Evolutionary conservation across 2,113 vertebrate genomes (phyloP).

Genomic region (Psittacus erithacus): DNA sequence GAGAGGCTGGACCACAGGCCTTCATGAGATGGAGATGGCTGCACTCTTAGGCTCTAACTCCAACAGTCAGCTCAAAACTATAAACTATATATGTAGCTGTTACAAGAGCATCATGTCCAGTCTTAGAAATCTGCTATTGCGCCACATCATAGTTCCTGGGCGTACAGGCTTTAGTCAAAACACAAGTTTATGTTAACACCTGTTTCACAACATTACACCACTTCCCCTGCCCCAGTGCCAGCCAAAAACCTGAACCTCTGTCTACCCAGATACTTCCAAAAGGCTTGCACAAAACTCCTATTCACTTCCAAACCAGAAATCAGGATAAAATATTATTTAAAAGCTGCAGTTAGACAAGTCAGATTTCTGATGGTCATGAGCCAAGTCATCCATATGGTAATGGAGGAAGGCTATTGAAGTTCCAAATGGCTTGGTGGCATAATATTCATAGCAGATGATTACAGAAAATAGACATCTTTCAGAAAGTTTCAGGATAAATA

Average conservation of each 20-base stretch:
- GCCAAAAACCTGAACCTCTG: background rate
- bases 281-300: background rate
- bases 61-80: background rate
- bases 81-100: background rate
- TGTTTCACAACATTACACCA: background rate
- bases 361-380: background rate
- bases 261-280: background rate
- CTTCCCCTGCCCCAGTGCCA: background rate
- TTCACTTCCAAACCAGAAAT: background rate
- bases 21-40: background rate
- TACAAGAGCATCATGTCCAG: fast-evolving
- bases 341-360: slow-evolving; percentile 1
- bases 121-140: background rate
- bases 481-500: background rate
- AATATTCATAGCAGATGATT: slow-evolving; percentile 3
- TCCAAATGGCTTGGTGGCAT: slow-evolving; percentile 14
- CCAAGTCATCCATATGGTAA: slow-evolving; percentile 9
- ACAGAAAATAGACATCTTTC: background rate
- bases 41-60: background rate
- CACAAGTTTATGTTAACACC: background rate
- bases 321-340: background rate
- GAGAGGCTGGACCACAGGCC: background rate
- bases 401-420: slow-evolving; percentile 4
- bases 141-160: background rate
- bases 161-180: background rate